A percentile compares a stretch with the other conserved stretches of the same genome.
Conservation (phyloP, 2,113 vertebrate genomes). For the Poecilia latipinna region DNA sequence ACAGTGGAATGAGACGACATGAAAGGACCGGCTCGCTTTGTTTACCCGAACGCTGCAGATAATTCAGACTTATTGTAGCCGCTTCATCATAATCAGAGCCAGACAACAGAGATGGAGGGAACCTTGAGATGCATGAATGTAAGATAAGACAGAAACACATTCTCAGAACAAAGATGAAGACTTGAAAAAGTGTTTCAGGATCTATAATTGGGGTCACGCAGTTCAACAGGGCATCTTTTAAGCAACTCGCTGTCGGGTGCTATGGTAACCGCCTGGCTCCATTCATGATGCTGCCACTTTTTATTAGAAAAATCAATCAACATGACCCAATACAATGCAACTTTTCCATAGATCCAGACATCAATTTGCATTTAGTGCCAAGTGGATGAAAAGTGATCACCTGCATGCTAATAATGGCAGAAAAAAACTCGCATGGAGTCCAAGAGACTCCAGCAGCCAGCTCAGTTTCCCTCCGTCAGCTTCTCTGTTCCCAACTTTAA, state of each 20-base stretch:
- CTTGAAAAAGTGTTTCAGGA: too few relatives aligned
- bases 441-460: not conserved
- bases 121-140: not conserved
- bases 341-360: too few relatives aligned
- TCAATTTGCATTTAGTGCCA: too few relatives aligned
- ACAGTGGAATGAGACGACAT: slow-evolving; percentile 25
- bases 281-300: not conserved
- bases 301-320: not conserved
- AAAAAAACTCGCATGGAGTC: not conserved
- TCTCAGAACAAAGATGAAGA: not conserved
- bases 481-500: not conserved
- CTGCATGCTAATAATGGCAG: slow-evolving; percentile 32
- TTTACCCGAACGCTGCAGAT: not conserved
- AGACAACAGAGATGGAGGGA: not conserved
- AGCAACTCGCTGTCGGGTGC: not conserved
- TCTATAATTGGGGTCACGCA: too few relatives aligned
- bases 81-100: not conserved
- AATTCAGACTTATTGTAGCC: not conserved
- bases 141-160: not conserved
- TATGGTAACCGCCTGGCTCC: not conserved
- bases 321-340: too few relatives aligned
- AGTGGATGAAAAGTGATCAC: not conserved
- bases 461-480: slow-evolving; percentile 9
- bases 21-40: slow-evolving; percentile 1
- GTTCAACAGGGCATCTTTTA: not conserved